Conservation (phyloP, 2,797 vertebrate genomes). For the Echiichthys vipera region DNA sequence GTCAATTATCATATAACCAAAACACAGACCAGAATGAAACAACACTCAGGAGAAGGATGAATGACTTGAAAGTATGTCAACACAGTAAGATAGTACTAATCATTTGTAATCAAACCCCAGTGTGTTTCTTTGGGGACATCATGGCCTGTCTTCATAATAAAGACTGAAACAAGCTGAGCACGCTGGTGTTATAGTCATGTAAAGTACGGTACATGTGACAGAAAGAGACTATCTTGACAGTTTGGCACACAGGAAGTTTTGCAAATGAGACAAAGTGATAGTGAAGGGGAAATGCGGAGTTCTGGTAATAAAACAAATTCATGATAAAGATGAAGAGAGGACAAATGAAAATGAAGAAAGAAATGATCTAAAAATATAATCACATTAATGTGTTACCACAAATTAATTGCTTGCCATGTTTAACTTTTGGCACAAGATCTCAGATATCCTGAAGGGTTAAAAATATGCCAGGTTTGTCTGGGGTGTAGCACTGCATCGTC, state of each 20-base stretch:
- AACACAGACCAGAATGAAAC: neutral
- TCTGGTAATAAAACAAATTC: neutral
- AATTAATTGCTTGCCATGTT: neutral
- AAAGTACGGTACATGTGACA: neutral
- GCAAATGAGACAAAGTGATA: conserved; percentile 3
- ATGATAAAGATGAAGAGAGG: neutral
- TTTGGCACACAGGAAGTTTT: conserved; percentile 20
- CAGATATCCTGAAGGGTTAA: neutral
- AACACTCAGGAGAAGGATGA: neutral
- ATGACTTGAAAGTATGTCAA: conserved; percentile 1
- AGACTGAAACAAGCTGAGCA: conserved; percentile 4
- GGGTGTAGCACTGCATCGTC: neutral
- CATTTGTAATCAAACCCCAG: neutral
- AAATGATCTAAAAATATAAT: neutral
- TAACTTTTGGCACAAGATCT: neutral
- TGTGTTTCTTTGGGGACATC: conserved; percentile 19
- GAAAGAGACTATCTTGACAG: neutral
- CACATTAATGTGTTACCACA: neutral
- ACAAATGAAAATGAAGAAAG: neutral
- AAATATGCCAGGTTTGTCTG: neutral
- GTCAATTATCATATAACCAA: neutral
- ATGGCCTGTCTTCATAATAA: conserved; percentile 2
- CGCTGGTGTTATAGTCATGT: neutral
- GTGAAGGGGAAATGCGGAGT: neutral
- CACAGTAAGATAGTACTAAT: conserved; percentile 6